These are phyloP conservation scores for Chloropsis hardwickii DNA, from an alignment of 2,113 vertebrate species.

Conservation along the genomic window DNA sequence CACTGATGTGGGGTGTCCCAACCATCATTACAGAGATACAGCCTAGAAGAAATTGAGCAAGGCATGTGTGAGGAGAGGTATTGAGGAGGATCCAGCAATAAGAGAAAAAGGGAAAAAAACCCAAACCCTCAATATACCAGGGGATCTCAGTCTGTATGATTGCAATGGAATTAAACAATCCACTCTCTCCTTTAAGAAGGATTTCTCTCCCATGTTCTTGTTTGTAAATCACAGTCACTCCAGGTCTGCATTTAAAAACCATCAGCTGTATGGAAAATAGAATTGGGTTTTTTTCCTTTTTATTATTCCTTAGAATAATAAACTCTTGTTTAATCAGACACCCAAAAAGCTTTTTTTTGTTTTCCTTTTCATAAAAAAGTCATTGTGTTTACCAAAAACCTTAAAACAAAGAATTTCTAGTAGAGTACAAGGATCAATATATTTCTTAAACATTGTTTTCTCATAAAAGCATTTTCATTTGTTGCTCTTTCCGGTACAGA, in stretches of 20 bases:
- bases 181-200: background rate
- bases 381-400: background rate
- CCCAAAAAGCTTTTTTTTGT: background rate
- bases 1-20: background rate
- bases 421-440: background rate
- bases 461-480: constrained; percentile 27
- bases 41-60: background rate
- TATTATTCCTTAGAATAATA: background rate
- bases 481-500: background rate
- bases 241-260: background rate
- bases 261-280: background rate
- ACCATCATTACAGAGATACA: background rate
- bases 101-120: background rate
- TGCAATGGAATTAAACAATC: background rate
- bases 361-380: background rate
- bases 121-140: background rate
- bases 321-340: background rate
- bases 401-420: background rate
- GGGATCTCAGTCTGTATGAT: background rate
- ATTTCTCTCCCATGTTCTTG: background rate
- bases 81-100: background rate
- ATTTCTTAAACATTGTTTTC: background rate
- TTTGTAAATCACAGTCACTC: background rate
- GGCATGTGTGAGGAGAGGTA: background rate
- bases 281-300: background rate